These are phyloP conservation scores for Pandion haliaetus DNA, from an alignment of 2,113 vertebrate genomes.

Conservation along the genomic window DNA sequence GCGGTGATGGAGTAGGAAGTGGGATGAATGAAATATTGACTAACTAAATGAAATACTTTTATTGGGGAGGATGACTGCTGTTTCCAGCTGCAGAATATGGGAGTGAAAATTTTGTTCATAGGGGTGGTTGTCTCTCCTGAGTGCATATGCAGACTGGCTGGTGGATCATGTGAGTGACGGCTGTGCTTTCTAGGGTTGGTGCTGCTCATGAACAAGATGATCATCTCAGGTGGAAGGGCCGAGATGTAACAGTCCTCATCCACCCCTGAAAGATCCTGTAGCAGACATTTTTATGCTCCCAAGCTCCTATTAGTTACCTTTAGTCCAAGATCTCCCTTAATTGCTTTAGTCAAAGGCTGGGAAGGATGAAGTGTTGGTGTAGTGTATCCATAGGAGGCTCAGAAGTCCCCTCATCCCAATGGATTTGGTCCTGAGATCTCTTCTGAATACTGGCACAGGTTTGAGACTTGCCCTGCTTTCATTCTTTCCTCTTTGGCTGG, in stretches of 20 bases:
- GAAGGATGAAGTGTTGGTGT: not conserved
- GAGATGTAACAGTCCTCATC: not conserved
- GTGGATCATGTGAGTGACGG: not conserved
- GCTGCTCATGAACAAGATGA: not conserved
- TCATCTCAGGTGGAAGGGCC: not conserved
- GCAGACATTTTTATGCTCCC: not conserved
- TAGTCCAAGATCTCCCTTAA: not conserved
- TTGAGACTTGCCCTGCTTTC: not conserved
- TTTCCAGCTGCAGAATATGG: not conserved
- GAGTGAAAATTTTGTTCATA: not conserved
- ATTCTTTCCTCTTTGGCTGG: not conserved
- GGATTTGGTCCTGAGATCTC: not conserved
- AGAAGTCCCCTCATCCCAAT: not conserved
- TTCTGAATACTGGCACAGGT: not conserved
- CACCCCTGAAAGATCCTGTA: not conserved
- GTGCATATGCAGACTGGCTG: not conserved
- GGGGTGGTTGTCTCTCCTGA: not conserved
- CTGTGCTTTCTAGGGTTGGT: not conserved
- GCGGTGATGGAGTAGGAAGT: not conserved
- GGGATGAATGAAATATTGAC: not conserved
- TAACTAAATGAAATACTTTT: not conserved
- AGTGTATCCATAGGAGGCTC: not conserved
- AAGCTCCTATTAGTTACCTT: not conserved
- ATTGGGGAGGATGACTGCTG: not conserved
- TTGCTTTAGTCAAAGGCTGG: not conserved